Base-by-base conservation (phyloP, 2,797 vertebrate species). In the Sphenopsis melanotis region DNA sequence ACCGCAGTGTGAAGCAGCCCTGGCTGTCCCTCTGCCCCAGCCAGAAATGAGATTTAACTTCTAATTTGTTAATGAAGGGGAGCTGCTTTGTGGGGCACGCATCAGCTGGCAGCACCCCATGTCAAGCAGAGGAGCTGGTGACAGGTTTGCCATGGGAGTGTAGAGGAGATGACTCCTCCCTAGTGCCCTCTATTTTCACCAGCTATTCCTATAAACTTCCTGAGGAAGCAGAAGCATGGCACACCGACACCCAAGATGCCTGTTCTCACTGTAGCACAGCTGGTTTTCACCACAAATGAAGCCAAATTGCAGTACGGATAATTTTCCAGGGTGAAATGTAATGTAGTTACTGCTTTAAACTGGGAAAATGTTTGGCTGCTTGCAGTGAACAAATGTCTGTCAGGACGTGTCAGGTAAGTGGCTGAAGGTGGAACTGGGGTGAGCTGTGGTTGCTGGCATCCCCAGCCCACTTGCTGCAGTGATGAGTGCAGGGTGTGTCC, bases 261-360 rank as follows among this genome's bases (percentile, higher is more conserved):
- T 2, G 0, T 29, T 88, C 49, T 66, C 2, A 0, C 41, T 1
- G 2, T 39, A 44, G 47, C 52, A 3, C 0, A 3, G 49, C 52
- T 59, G 23, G 20, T 55, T 69, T 60, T 66, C 44, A 41, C 89
- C 60, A 22, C 32, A 71, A 74, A 74, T 75, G 24, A 57, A 75
- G 37, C 57, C 72, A 92, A 86, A 86, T 12, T 75, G 44, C 49
- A 81, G 78, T 74, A 70, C 53, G 37, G 42, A 81, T 66, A 11
- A 39, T 89, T 90, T 70, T 77, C 36, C 41, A 59, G 57, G 15
- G 29, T 80, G 37, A 75, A 64, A 81, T 59, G 49, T 47, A 56
- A 74, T 83, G 74, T 44, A 52, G 47, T 52, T 63, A 34, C 57
- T 60, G 37, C 49, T 68, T 68, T 86, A 81, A 66, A 59, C 34